phyloP scores from a whole-genome alignment of 1,140 invertebrate species.

The Nebria ingens region DNA sequence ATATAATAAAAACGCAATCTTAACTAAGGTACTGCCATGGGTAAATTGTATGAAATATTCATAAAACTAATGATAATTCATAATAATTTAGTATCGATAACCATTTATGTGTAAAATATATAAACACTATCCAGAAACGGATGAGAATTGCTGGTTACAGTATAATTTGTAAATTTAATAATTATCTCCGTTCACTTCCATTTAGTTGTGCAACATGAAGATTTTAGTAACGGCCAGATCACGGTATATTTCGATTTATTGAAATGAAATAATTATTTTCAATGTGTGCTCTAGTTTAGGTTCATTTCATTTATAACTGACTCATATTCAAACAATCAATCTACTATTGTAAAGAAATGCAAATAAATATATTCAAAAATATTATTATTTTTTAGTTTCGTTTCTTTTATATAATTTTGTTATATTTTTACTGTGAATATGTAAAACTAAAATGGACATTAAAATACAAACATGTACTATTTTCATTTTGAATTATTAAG shows the following conservation, averaged over 20 bases:
- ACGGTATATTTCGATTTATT: too few species aligned
- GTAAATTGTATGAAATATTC: background rate
- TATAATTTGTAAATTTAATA: too few species aligned
- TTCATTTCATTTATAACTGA: too few species aligned
- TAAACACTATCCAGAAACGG: background rate
- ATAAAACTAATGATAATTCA: background rate
- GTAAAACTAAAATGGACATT: background rate
- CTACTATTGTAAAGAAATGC: background rate
- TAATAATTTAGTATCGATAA: slow-evolving; percentile 6
- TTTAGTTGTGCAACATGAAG: too few species aligned
- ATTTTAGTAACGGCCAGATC: too few species aligned
- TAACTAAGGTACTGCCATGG: slow-evolving; percentile 9
- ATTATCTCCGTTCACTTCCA: too few species aligned
- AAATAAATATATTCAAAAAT: background rate
- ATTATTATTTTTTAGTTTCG: background rate
- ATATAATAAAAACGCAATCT: slow-evolving; percentile 1
- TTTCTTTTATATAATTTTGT: too few species aligned
- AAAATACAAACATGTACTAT: background rate
- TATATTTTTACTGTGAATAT: background rate
- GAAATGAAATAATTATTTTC: too few species aligned
- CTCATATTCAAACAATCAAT: too few species aligned
- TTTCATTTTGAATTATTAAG: background rate
- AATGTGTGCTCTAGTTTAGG: too few species aligned
- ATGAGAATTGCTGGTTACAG: too few species aligned
- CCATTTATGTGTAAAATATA: background rate